Base-by-base conservation (phyloP, 2,797 vertebrate species). In the Lepilemur ruficaudatus region DNA sequence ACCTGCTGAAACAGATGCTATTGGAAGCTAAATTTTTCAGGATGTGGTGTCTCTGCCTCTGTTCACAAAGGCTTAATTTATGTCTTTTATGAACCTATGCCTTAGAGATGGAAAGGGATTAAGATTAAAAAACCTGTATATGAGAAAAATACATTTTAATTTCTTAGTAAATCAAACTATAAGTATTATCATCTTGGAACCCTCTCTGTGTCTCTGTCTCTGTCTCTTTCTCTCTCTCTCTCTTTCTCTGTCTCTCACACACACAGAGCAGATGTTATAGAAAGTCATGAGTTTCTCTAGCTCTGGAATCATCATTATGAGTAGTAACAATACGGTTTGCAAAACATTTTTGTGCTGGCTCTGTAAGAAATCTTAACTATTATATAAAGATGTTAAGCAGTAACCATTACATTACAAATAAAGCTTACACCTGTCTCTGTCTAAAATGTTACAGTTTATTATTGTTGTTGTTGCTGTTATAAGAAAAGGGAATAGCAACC, bases 401-500 rank as follows among this genome's bases (percentile, higher is more conserved):
- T 89, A 95, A 93, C 70, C 32, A 78, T 94, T 96, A 97, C 73
- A 70, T 96, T 95, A 91, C 48, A 95, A 96, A 98, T 89, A 93
- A 96, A 80, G 22, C n/a, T 15, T 90, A 46, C 41, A 80, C 23
- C 93, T 95, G 94, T 92, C 67, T 95, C 91, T 75, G 55, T 97
- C 89, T 87, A 97, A 98, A 96, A 86, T 65, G 93, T 79, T 97
- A 92, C 10, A 18, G 78, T 97, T 88, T 96, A 50, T 96, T 94
- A 52, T 32, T 96, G 22, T 93, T 98, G 93, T 94, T 97, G 93
- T 93, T 43, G n/a, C n/a, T n/a, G 72, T 93, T 89, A 96, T 12
- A 90, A 92, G 87, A 89, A 93, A 95, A 82, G 22, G 63, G 84
- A 96, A 94, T 92, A 2, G 90, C 61, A 97, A 95, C 55, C 67